Evolutionary conservation across 2,113 vertebrate genomes (phyloP).

Genomic region (Prunella fulvescens): DNA sequence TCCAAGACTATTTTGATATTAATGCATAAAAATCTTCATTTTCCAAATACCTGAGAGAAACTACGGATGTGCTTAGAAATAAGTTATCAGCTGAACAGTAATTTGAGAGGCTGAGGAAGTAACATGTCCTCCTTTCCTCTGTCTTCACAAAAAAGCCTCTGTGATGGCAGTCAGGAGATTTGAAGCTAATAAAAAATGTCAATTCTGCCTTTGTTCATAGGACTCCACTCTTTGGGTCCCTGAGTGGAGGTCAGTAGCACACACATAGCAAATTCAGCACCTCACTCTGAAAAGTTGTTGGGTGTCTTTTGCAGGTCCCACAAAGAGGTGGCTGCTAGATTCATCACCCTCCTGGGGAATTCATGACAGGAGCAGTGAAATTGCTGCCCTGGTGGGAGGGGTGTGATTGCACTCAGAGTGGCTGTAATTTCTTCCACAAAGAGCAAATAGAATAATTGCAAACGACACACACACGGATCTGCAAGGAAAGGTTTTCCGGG

Average conservation of each 20-base stretch:
- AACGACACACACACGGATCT: not conserved
- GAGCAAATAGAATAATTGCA: not conserved
- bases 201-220: not conserved
- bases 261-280: conserved; percentile 21
- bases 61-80: not conserved
- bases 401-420: not conserved
- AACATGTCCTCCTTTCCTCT: not conserved
- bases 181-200: not conserved
- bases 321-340: not conserved
- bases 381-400: not conserved
- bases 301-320: not conserved
- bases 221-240: not conserved
- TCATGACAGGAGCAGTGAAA: not conserved
- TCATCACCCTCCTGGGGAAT: not conserved
- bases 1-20: not conserved
- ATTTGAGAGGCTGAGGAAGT: not conserved
- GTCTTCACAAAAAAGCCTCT: not conserved
- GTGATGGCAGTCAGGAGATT: not conserved
- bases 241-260: not conserved
- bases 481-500: not conserved
- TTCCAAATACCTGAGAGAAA: not conserved
- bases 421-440: not conserved
- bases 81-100: not conserved
- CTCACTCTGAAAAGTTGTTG: not conserved
- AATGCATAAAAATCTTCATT: not conserved